Conservation (phyloP, 2,888 invertebrate species). For the Aspidiotus rigidus region DNA sequence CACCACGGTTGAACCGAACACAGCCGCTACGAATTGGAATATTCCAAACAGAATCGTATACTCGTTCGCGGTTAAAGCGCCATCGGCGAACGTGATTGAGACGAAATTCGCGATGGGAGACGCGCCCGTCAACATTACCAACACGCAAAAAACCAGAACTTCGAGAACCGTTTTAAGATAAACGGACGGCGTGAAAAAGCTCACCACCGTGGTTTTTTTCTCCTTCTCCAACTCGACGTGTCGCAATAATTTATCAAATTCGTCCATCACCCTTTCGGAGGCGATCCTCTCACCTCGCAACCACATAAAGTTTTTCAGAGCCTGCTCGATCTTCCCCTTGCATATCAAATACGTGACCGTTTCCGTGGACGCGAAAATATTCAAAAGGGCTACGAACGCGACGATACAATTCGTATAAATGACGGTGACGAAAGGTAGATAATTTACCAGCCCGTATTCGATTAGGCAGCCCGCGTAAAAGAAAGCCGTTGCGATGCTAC, state of each 20-base stretch:
- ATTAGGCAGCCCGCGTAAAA: not conserved
- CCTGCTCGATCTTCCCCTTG: not conserved
- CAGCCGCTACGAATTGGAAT: conserved; percentile 10
- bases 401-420: not conserved
- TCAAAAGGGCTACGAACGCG: not conserved
- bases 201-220: conserved; percentile 1
- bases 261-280: not conserved
- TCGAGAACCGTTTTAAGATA: not conserved
- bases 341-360: not conserved
- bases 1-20: conserved; percentile 6
- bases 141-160: not conserved
- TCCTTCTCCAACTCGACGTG: not conserved
- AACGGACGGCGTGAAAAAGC: not conserved
- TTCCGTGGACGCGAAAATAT: not conserved
- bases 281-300: conserved; percentile 5
- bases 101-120: not conserved
- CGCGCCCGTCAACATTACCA: conserved; percentile 4
- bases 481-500: not conserved
- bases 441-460: not conserved
- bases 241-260: not conserved
- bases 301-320: not conserved
- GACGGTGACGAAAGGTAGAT: not conserved
- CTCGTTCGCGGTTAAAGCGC: not conserved
- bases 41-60: conserved; percentile 17
- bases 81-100: not conserved